Base-by-base conservation (phyloP, 1,140 invertebrate genomes). In the Antheraea pernyi region DNA sequence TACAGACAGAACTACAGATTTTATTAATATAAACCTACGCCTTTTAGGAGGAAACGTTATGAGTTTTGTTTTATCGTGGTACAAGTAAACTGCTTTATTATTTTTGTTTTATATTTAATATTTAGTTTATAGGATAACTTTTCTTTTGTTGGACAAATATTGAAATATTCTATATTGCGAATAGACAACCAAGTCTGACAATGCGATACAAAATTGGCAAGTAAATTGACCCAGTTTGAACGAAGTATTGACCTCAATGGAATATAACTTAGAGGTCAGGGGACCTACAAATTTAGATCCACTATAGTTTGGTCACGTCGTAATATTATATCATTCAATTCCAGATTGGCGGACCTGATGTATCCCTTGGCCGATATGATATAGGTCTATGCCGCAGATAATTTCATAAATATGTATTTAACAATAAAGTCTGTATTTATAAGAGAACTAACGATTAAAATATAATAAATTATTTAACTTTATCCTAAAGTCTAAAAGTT, bases 301-400 rank as follows among this genome's bases (percentile, higher is more conserved):
- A 53, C 46, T 53, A 11, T 37, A 63, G 61, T 37, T 63, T 37
- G 61, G 61, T 63, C 61, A 63, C 61, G 61, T 63, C 30, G 19
- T 63, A 65, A 65, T 48, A 65, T 65, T 65, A 65, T 65, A 65
- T 65, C 63, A 65, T 42, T 65, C 63, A 65, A 65, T 46, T 65
- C 42, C 63, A 65, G 42, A 65, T 63, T 63, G 61, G 16, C 61
- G 46, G 61, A n/a, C 13, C 61, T 18, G 22, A 63, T 36, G 46
- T 53, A 53, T 13, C 46, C 46, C 16, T 53, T 53, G 46, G 9
- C 46, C 16, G 13, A 53, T 6, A 53, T 53, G 46, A 53, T 53
- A 53, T 53, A 53, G 46, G 46, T 6, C 11, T 53, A 16, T 53
- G 46, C 1, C 6, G 16, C 6, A 16, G 16, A 13, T 13, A 53